Evolutionary conservation across 2,888 invertebrate genomes (phyloP), one percentile per base, ranked within the genome.

Genomic region (Hirtodrosophila cameraria): DNA sequence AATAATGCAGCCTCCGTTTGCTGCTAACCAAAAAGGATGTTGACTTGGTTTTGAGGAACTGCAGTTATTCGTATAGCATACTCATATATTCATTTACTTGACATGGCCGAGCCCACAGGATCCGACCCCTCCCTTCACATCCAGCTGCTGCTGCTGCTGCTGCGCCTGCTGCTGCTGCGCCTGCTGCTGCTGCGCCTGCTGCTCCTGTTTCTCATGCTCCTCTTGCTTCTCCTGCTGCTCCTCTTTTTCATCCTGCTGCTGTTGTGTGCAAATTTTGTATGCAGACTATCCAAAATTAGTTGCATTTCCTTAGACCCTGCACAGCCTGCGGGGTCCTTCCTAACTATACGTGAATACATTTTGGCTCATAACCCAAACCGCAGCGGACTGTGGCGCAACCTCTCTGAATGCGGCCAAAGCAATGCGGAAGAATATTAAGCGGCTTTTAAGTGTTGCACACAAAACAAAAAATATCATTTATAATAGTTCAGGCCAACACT

Each of bases 41-140:
- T 86, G 86, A 86, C 80, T 80, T 79, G 83, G 86, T 86, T 73
- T 73, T 83, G 80, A 80, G 80, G 86, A 80, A 80, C 80, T 86
- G 80, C 86, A 86, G 80, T 66, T 86, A 80, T 80, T 80, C 83
- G 70, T 74, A 63, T 76, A 55, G 80, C 70, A 76, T 70, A 79
- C 86, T 80, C 80, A 86, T 80, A 80, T 80, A 80, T 80, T 80
- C 83, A 80, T 80, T 80, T 80, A 76, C 80, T 70, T 73, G 86
- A 75, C 75, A 30, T 79, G 66, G 66, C 58, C 73, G 58, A 54
- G 59, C 71, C 55, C 75, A 75, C 75, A 70, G 70, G 75, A 75
- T 42, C 31, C 27, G 27, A 33, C 7, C 11, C 16, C 46, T 16
- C 42, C 12, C 23, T 12, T 18, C 38, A 38, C 25, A 15, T 15